Percentiles rank a stretch among this genome's conserved stretches.
Evolutionary conservation across 2,888 invertebrate species (phyloP).

Genomic region (Steinernema hermaphroditum): DNA sequence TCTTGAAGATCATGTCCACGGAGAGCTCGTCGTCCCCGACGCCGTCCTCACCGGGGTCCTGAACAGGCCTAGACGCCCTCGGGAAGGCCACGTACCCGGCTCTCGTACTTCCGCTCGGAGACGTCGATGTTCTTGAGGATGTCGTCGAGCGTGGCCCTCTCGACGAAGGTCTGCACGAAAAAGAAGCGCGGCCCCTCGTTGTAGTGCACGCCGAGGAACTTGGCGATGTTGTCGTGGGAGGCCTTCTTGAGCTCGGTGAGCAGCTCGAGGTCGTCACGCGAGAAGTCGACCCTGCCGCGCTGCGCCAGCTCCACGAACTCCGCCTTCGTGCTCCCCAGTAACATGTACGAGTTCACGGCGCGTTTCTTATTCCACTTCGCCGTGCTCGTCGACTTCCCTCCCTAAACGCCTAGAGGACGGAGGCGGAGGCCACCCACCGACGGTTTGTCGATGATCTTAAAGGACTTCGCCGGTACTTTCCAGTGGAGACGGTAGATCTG

Average conservation of each 20-base stretch:
- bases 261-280: conserved; percentile 49
- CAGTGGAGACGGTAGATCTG: conserved; percentile 57
- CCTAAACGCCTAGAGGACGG: background rate
- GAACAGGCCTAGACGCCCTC: no score
- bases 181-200: conserved; percentile 58
- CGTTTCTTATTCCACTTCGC: conserved; percentile 51
- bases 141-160: conserved; percentile 57
- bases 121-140: conserved; percentile 23
- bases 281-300: conserved; percentile 51
- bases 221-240: conserved; percentile 62
- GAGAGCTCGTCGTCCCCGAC: conserved; percentile 56
- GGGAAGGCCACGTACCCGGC: background rate
- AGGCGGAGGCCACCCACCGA: background rate
- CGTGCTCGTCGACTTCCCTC: background rate
- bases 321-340: conserved; percentile 57
- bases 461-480: conserved; percentile 44
- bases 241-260: conserved; percentile 57
- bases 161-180: conserved; percentile 55
- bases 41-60: conserved; percentile 48
- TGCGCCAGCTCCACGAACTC: conserved; percentile 57
- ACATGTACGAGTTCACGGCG: conserved; percentile 49
- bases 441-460: conserved; percentile 27
- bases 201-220: conserved; percentile 56
- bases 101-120: conserved; percentile 11
- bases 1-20: conserved; percentile 63